Evolutionary conservation across 2,888 invertebrate species (phyloP).

Genomic region (Pycnomerus fuliginosus): DNA sequence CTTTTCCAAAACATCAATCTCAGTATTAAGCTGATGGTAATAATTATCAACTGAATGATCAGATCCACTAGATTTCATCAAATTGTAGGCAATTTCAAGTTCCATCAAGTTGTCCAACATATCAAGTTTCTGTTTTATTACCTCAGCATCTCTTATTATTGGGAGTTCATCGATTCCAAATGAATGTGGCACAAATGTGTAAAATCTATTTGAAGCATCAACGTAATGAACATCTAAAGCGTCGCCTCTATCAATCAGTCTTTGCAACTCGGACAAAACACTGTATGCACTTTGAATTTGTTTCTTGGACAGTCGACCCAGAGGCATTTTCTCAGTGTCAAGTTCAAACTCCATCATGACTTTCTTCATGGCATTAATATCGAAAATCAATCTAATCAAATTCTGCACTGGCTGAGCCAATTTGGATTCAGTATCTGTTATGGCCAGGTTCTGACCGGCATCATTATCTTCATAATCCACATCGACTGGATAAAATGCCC

Average conservation of each 20-base stretch:
- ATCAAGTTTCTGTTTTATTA: conserved; percentile 63
- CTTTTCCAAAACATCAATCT: conserved; percentile 70
- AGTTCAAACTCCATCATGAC: conserved; percentile 93
- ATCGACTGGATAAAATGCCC: conserved; percentile 81
- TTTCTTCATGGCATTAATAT: conserved; percentile 87
- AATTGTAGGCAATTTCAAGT: conserved; percentile 91
- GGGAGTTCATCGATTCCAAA: conserved; percentile 86
- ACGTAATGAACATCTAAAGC: conserved; percentile 59
- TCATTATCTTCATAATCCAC: conserved; percentile 71
- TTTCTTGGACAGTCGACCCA: conserved; percentile 90
- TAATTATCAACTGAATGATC: conserved; percentile 67
- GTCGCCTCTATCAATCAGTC: conserved; percentile 55
- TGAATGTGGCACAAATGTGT: conserved; percentile 92
- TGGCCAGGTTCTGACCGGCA: conserved; percentile 52
- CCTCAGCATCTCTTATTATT: conserved; percentile 71
- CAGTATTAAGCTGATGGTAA: conserved; percentile 83
- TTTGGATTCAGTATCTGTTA: conserved; percentile 60
- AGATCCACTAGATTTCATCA: conserved; percentile 65
- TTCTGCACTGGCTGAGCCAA: conserved; percentile 77
- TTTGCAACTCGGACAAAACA: conserved; percentile 72
- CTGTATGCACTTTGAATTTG: conserved; percentile 85
- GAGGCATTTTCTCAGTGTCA: conserved; percentile 96
- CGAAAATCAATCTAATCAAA: conserved; percentile 84
- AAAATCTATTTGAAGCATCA: conserved; percentile 91
- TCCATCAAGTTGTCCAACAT: conserved; percentile 94